Conservation (phyloP, 2,888 invertebrate genomes). For the Sminthurinus aureus region DNA sequence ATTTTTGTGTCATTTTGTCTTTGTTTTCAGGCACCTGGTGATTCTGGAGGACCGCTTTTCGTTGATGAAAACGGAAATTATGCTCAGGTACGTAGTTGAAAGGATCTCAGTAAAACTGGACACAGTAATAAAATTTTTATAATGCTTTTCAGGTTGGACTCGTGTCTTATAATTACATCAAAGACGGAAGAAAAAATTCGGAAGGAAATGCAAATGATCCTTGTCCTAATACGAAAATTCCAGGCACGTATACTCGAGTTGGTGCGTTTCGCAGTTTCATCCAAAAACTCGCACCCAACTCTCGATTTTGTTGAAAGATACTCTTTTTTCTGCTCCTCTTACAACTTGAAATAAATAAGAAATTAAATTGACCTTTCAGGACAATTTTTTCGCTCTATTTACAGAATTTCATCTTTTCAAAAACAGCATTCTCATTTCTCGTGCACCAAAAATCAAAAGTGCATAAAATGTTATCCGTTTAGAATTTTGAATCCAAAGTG, state of each 20-base stretch:
- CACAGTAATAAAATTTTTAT: neutral
- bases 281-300: slow-evolving; percentile 1
- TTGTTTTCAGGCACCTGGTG: neutral
- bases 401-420: too few species aligned
- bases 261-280: slow-evolving; percentile 13
- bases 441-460: too few species aligned
- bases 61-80: neutral
- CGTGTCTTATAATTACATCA: slow-evolving; percentile 33
- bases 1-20: too few species aligned
- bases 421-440: too few species aligned
- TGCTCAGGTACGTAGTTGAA: neutral
- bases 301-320: slow-evolving; percentile 5
- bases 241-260: slow-evolving; percentile 28
- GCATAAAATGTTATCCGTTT: too few species aligned
- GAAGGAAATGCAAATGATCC: slow-evolving; percentile 19
- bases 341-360: too few species aligned
- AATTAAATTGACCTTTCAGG: too few species aligned
- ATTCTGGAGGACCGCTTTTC: neutral
- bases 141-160: slow-evolving; percentile 19
- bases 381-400: too few species aligned
- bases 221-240: slow-evolving; percentile 28
- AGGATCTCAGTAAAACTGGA: too few species aligned
- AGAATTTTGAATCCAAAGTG: too few species aligned
- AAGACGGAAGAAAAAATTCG: slow-evolving; percentile 21
- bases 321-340: too few species aligned